Conservation (phyloP, 2,113 vertebrate species). For the Forbesichthys papilliferus region DNA sequence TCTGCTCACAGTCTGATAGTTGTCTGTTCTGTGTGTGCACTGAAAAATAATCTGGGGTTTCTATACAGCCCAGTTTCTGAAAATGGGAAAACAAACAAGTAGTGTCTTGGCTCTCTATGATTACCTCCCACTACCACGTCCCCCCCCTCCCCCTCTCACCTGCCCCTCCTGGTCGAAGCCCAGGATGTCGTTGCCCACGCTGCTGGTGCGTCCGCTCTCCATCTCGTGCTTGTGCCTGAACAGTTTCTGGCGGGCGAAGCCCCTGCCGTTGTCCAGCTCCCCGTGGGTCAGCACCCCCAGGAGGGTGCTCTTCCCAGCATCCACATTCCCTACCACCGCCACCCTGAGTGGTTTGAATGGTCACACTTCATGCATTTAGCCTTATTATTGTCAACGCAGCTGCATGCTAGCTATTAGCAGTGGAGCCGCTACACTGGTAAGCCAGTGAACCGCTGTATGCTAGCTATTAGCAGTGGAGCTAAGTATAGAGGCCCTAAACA, state of each 20-base stretch:
- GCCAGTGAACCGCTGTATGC: no score
- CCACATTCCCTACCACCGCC: constrained; percentile 94
- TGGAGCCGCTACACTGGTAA: no score
- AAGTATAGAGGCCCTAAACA: no score
- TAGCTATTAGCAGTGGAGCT: no score
- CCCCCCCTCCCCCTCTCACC: constrained; percentile 58
- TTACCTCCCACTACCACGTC: background rate
- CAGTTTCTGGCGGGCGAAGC: constrained; percentile 94
- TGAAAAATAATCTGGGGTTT: no score
- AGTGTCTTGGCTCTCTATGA: background rate
- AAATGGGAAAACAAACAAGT: no score
- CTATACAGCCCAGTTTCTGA: no score
- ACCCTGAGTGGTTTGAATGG: constrained; percentile 74
- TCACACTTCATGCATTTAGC: no score
- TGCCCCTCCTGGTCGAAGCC: constrained; percentile 93
- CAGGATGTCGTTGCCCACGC: constrained; percentile 94
- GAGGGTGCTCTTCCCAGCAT: constrained; percentile 92
- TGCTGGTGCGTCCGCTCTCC: constrained; percentile 95
- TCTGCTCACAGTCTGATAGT: no score
- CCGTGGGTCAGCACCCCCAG: constrained; percentile 92
- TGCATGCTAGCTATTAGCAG: no score
- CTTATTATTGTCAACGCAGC: no score
- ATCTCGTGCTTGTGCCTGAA: constrained; percentile 97
- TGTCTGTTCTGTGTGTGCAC: no score
- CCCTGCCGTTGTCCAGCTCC: constrained; percentile 92